Evolutionary conservation across 2,888 invertebrate genomes (phyloP), one percentile per base, ranked within the genome.

Genomic region (Dolichopus griseipennis): DNA sequence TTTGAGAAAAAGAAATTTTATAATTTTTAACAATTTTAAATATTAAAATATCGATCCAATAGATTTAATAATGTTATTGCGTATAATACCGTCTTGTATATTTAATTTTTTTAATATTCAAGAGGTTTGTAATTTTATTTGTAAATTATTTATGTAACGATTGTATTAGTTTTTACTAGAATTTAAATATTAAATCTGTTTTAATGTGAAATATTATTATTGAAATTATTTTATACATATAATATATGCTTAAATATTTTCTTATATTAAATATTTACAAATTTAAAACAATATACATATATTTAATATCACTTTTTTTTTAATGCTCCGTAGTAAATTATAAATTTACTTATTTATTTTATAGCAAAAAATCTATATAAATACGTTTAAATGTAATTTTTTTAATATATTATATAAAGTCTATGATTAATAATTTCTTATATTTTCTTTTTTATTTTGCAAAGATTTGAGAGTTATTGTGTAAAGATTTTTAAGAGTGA

Each of bases 301-400:
- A 27, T 52, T 52, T 52, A 52, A 52, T 52, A 52, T 52, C 52
- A 52, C 52, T 52, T 52, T 12, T 37, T 12, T 37, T 52, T 52
- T 52, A 52, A 52, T 52, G 52, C 18, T 52, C 52, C 52, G 52
- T 52, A 52, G 52, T 52, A 52, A 52, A 52, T 52, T 52, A 52
- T 52, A 52, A 52, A 52, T 52, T 52, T 52, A 52, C 52, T 52
- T 18, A 52, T 37, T 10, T n/a, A 52, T 52, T 12, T 15, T 18
- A 52, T 52, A 52, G 52, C 18, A 52, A 52, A 52, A 52, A 15
- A 5, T 12, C 15, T 41, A 41, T 41, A 12, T 15, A 41, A 41
- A 41, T 41, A 41, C 41, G 41, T 12, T 9, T 18, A n/a, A 37
- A 37, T 18, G 15, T 18, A 52, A 52, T 18, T 3, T 52, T 12